Conservation (phyloP, 2,113 vertebrate species). For the Notarius lentiginosus region DNA sequence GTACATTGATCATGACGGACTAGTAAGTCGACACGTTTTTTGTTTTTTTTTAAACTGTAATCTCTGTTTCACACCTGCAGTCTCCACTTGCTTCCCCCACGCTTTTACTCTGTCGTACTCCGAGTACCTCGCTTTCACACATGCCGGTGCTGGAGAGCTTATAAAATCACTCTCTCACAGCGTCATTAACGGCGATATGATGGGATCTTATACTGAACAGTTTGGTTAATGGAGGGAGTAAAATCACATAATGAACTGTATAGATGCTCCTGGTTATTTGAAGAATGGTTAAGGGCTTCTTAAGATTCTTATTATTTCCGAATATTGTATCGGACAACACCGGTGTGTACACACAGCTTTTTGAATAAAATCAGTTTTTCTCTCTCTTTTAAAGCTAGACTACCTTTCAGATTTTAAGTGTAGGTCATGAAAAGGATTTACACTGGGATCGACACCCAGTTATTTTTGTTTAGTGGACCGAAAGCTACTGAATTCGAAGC, state of each 20-base stretch:
- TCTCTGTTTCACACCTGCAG: constrained; percentile 8
- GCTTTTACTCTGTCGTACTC: background rate
- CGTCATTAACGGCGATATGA: background rate
- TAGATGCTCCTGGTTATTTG: background rate
- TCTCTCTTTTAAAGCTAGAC: too few species aligned
- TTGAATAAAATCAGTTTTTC: too few species aligned
- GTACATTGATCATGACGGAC: constrained; percentile 49
- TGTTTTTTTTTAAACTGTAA: background rate
- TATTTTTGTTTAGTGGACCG: too few species aligned
- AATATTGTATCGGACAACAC: too few species aligned
- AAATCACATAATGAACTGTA: background rate
- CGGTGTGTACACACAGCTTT: too few species aligned
- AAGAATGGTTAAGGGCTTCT: too few species aligned
- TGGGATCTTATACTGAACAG: background rate
- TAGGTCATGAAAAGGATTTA: too few species aligned
- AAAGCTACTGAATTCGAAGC: too few species aligned
- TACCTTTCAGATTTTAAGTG: too few species aligned
- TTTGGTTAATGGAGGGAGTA: background rate
- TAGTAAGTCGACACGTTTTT: constrained; percentile 40
- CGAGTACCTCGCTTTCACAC: background rate
- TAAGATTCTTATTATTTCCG: too few species aligned
- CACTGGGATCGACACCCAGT: too few species aligned
- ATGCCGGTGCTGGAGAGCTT: background rate
- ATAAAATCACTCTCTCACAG: background rate
- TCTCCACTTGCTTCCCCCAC: background rate